These are phyloP conservation scores for Microctenopoma lineatum DNA, from an alignment of 2,797 vertebrate species.

Conservation along the genomic window DNA sequence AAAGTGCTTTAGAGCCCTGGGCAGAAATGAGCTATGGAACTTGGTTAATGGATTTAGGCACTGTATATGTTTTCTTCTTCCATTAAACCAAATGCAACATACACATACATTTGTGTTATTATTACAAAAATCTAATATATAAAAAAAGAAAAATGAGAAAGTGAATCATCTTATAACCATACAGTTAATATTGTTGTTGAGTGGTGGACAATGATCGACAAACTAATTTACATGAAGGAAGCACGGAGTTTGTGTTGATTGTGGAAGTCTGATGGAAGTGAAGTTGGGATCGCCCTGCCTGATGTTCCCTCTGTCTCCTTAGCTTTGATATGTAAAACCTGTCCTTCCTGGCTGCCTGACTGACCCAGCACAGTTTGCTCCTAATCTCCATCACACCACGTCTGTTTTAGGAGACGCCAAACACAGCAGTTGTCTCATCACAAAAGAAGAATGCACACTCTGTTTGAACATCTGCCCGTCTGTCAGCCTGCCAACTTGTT, in stretches of 20 bases:
- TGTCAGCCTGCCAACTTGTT: constrained; percentile 56
- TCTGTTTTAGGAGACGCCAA: constrained; percentile 59
- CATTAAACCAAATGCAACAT: no score
- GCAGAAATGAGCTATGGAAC: not conserved
- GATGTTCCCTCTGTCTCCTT: constrained; percentile 31
- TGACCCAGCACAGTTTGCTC: constrained; percentile 56
- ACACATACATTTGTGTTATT: no score
- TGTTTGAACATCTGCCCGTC: constrained; percentile 78
- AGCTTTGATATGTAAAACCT: constrained; percentile 76
- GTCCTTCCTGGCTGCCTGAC: constrained; percentile 27
- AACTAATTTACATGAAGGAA: not conserved
- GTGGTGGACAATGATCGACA: not conserved
- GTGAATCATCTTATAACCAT: no score
- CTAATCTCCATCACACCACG: constrained; percentile 66
- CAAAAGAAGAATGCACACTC: constrained; percentile 51
- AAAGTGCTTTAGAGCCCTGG: constrained; percentile 1
- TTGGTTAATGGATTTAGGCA: not conserved
- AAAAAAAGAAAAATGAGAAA: no score
- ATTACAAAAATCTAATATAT: no score
- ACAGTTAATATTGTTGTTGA: no score
- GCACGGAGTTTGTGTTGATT: not conserved
- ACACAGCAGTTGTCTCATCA: constrained; percentile 47
- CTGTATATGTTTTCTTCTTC: no score
- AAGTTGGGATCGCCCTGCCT: constrained; percentile 22
- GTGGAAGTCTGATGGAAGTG: not conserved